Conservation (phyloP, 2,113 vertebrate species). For the Anguilla japonica region DNA sequence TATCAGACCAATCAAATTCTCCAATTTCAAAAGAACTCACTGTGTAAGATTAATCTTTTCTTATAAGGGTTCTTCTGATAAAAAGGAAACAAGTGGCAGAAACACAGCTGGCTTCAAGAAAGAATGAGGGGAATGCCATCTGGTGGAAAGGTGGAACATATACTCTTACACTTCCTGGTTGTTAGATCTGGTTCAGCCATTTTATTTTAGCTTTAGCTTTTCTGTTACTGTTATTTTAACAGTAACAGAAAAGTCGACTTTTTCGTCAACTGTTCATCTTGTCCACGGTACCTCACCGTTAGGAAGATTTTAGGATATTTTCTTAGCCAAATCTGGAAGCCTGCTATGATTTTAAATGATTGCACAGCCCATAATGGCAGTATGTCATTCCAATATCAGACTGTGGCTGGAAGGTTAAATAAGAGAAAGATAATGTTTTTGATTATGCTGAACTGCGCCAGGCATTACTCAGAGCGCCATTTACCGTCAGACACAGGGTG, state of each 20-base stretch:
- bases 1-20: background rate
- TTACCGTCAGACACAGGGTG: background rate
- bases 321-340: background rate
- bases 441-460: too few species aligned
- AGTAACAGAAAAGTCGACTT: background rate
- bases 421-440: background rate
- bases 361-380: background rate
- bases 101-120: background rate
- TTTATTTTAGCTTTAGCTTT: background rate
- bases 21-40: background rate
- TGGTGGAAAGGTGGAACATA: background rate
- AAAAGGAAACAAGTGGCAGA: background rate
- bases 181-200: background rate
- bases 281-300: background rate
- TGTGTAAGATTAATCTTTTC: background rate
- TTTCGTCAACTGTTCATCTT: background rate
- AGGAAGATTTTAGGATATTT: background rate
- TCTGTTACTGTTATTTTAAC: too few species aligned
- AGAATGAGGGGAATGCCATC: background rate
- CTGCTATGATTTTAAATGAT: slow-evolving; percentile 16
- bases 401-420: background rate
- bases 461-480: background rate
- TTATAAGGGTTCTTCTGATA: background rate
- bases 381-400: slow-evolving; percentile 12
- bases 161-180: background rate